Evolutionary conservation across 2,113 vertebrate genomes (phyloP), one percentile per base, ranked within the genome.

Genomic region (Chaenogobius annularis): DNA sequence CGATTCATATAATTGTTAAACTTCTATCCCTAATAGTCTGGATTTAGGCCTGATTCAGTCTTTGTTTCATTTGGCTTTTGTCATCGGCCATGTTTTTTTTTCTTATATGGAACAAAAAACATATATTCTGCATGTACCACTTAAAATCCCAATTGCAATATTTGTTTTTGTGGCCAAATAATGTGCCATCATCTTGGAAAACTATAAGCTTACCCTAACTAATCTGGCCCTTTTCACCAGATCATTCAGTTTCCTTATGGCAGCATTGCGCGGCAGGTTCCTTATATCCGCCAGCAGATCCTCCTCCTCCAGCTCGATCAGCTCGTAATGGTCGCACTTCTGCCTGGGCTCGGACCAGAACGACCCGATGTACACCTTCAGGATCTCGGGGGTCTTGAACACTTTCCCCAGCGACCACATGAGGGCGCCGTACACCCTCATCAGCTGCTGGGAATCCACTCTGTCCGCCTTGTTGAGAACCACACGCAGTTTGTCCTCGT

Each of bases 331-430:
- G 85, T 95, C 94, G 0, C 95, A 85, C 73, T 84, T 89, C 44
- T 93, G 93, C 22, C 96, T 92, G 0, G 95, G 96, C 83, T 96
- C 91, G 1, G 95, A 90, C 96, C 96, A 97, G 92, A 97, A 96
- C 75, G 96, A 96, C 9, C 95, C 96, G 0, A 97, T 93, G 88
- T 95, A 96, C 86, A 97, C 94, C 0, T 95, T 89, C 75, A 97
- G 84, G 52, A 97, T 94, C 88, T 97, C 96, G 0, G 95, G 95
- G 0, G 95, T 96, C 79, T 88, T 88, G 83, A 96, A 95, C 77
- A 95, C 96, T 83, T 96, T 96, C 11, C 95, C 95, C 82, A 97
- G 88, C 0, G 95, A 95, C 96, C 96, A 97, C 96, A 97, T 96
- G 89, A 97, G 93, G 65, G 96, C 93, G 0, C 96, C 96, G 0